Base-by-base conservation (phyloP, 2,888 invertebrate genomes). In the Amiota mariae region DNA sequence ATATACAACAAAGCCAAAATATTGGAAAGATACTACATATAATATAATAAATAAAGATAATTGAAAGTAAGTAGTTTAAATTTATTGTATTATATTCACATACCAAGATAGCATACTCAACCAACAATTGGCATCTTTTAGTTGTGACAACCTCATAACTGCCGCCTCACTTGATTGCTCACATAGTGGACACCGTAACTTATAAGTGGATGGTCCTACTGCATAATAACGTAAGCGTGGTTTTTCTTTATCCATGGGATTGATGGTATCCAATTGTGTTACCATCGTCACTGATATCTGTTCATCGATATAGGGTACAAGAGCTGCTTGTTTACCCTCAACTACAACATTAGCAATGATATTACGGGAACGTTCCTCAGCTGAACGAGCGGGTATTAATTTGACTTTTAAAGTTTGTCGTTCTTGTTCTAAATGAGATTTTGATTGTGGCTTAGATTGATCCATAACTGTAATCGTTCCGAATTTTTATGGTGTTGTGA, bases 21-120 rank as follows among this genome's bases (percentile, higher is more conserved):
- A 88, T 75, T 6, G 88, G 88, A 73, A 87, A 87, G 4, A 87
- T 56, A 67, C 88, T 88, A 70, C 3, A n/a, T n/a, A n/a, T n/a
- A n/a, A n/a, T n/a, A n/a, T n/a, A 75, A 20, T 49, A 63, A 2
- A 3, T 3, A 66, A 36, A 2, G 13, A 56, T n/a, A 56, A 56
- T 2, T 9, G 15, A 13, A 10, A 9, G 51, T 54, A 64, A 74
- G 71, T 46, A 67, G 64, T 57, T 36, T 72, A 74, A n/a, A 59
- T 59, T 20, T 18, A 8, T 20, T 8, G 9, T 59, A 8, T n/a
- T n/a, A 1, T 11, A 15, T 10, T 66, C 15, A 78, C 81, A 73
- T 74, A 88, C 88, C 88, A 88, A 56, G 89, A 89, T 48, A 89
- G 77, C 75, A 87, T 56, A 48, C 89, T 88, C 10, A 88, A 76